Conservation (phyloP, 2,888 invertebrate species). For the Chironomus riparius region DNA sequence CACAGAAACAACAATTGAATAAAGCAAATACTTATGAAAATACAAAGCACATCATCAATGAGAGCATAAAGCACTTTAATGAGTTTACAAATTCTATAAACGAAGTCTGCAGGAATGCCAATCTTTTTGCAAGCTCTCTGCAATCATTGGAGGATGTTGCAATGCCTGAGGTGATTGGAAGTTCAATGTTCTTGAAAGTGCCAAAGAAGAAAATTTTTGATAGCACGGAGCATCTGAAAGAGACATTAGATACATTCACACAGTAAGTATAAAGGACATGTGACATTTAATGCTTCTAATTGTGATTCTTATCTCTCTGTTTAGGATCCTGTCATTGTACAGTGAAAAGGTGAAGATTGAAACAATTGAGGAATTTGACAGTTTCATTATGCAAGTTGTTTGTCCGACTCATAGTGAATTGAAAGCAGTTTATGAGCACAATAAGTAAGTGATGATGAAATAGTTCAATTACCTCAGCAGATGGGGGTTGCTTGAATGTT, state of each 20-base stretch:
- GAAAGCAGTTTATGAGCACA: conserved; percentile 2
- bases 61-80: not conserved
- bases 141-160: conserved; percentile 1
- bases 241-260: not conserved
- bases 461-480: not conserved
- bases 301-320: too few relatives aligned
- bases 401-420: not conserved
- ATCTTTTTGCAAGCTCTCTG: not conserved
- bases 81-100: not conserved
- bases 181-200: not conserved
- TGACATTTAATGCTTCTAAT: not conserved
- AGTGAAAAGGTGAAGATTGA: not conserved
- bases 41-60: not conserved
- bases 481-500: too few relatives aligned
- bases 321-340: not conserved
- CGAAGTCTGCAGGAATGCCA: not conserved
- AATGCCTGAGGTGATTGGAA: not conserved
- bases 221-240: not conserved
- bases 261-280: not conserved
- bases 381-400: conserved; percentile 6
- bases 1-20: not conserved
- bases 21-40: not conserved
- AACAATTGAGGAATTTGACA: conserved; percentile 2
- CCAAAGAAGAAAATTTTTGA: not conserved
- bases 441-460: not conserved